Conservation (phyloP, 2,888 invertebrate species). For the Campopleginae sp. region DNA sequence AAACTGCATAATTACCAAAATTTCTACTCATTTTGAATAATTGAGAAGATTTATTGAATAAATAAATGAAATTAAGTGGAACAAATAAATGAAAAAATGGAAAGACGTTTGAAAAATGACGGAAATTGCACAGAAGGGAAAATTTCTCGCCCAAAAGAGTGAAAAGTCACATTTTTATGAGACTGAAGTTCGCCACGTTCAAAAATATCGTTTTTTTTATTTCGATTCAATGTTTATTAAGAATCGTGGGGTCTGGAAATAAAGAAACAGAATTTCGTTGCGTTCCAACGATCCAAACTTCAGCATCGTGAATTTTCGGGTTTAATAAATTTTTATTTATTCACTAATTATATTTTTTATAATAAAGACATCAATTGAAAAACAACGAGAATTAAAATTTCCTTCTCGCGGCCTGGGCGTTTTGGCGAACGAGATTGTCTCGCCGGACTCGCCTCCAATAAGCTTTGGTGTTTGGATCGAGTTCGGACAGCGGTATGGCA, state of each 20-base stretch:
- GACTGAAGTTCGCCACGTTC: too few species aligned
- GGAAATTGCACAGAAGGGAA: not conserved
- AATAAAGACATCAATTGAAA: not conserved
- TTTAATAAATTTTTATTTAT: slow-evolving; percentile 41
- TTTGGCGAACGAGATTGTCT: slow-evolving; percentile 88
- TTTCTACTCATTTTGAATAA: too few species aligned
- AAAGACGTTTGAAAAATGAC: not conserved
- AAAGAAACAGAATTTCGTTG: too few species aligned
- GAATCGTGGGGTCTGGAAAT: too few species aligned
- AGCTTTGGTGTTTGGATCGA: slow-evolving; percentile 91
- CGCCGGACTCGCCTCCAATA: slow-evolving; percentile 93
- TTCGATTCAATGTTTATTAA: too few species aligned
- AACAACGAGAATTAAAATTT: slow-evolving; percentile 85
- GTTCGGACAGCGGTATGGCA: slow-evolving; percentile 88
- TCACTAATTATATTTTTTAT: slow-evolving; percentile 21
- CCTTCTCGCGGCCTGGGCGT: slow-evolving; percentile 86
- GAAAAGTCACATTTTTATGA: not conserved
- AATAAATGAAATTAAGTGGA: too few species aligned
- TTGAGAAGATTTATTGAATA: too few species aligned
- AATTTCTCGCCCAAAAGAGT: not conserved
- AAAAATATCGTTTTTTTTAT: too few species aligned
- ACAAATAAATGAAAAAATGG: too few species aligned
- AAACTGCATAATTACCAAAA: too few species aligned
- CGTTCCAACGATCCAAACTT: too few species aligned
- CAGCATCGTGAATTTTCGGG: too few species aligned